Conservation (phyloP, 2,113 vertebrate genomes). For the Alethe castanea region DNA sequence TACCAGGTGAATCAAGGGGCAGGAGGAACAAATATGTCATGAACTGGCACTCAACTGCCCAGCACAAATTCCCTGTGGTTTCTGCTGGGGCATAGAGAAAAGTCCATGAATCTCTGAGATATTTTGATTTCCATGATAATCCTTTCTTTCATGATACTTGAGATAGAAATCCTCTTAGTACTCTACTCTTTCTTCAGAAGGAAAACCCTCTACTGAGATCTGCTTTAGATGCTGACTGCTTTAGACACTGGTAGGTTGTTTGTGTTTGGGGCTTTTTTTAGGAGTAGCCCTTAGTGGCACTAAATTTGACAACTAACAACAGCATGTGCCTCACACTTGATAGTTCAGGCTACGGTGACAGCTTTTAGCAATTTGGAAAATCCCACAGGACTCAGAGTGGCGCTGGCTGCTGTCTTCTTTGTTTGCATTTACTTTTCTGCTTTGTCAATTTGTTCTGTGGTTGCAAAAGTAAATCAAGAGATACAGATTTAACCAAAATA, state of each 20-base stretch:
- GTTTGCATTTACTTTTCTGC: slow-evolving; percentile 51
- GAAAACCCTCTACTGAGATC: not conserved
- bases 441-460: slow-evolving; percentile 18
- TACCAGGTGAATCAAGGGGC: not conserved
- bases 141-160: not conserved
- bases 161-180: not conserved
- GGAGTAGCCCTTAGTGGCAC: slow-evolving; percentile 41
- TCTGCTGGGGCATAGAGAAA: not conserved
- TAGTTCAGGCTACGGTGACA: slow-evolving; percentile 57
- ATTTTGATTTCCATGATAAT: not conserved
- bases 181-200: not conserved
- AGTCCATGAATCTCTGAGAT: not conserved
- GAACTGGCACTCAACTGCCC: not conserved
- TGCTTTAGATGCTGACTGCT: not conserved
- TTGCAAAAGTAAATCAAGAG: slow-evolving; percentile 7
- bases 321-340: slow-evolving; percentile 52
- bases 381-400: not conserved
- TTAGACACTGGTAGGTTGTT: not conserved
- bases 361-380: slow-evolving; percentile 48
- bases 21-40: not conserved
- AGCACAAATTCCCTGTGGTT: not conserved
- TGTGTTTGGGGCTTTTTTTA: not conserved
- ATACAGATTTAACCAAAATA: not conserved
- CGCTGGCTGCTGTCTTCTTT: slow-evolving; percentile 9
- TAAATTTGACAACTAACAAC: slow-evolving; percentile 58